Conservation (phyloP, 2,797 vertebrate genomes). For the Sebastes flavidus region DNA sequence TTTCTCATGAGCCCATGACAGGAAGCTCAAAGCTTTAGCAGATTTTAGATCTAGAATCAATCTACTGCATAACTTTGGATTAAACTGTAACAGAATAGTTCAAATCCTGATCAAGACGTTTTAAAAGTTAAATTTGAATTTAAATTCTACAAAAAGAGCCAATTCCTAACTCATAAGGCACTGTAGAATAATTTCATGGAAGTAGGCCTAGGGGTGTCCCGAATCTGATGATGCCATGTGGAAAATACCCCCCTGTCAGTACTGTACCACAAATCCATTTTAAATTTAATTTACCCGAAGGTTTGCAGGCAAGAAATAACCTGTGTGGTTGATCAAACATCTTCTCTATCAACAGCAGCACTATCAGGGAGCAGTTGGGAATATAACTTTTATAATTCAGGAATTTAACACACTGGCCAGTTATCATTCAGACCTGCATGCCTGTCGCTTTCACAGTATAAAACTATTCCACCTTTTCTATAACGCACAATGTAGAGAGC, state of each 20-base stretch:
- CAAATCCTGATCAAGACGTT: background rate
- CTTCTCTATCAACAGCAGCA: background rate
- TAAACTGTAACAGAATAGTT: constrained; percentile 1
- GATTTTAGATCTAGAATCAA: background rate
- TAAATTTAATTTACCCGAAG: background rate
- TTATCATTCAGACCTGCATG: background rate
- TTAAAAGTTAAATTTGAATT: background rate
- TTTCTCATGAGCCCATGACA: background rate
- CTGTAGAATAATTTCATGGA: background rate
- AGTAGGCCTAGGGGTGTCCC: background rate
- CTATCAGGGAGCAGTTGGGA: background rate
- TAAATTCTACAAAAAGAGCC: background rate
- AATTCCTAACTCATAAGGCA: background rate
- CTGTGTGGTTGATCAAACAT: background rate
- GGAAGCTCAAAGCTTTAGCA: background rate
- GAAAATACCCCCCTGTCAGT: background rate
- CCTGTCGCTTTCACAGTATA: background rate
- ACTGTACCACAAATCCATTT: background rate
- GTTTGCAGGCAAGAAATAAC: background rate
- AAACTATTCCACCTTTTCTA: background rate
- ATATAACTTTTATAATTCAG: background rate
- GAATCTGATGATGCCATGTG: background rate
- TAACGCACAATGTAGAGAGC: background rate
- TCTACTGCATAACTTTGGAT: background rate
- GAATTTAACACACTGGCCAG: background rate